Evolutionary conservation across 2,113 vertebrate genomes (phyloP), one percentile per base, ranked within the genome.

Genomic region (Proterorhinus semilunaris): DNA sequence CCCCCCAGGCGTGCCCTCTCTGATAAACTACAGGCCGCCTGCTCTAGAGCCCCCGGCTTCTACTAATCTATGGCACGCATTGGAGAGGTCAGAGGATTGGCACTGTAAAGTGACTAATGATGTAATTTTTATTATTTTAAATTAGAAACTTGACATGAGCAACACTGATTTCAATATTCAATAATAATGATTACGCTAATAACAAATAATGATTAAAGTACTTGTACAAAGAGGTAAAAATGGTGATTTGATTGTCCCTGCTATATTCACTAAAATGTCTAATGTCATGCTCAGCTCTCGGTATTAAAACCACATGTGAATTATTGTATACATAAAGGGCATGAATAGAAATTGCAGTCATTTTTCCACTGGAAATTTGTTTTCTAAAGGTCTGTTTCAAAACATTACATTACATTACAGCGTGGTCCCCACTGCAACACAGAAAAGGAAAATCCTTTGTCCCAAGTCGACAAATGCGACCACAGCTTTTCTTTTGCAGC

Each of bases 391-490:
- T 36, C 77, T 80, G 66, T 71, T 58, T 77, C 47, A 77, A 70
- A 13, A 48, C 59, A 77, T 36, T 58, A 21, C 21, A 78, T 65
- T 75, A 88, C 83, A 83, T 69, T 85, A 88, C 53, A 53, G 63
- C 70, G 50, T 62, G 47, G 7, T 65, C 70, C 53, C 62, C 55
- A 74, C 81, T 86, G 80, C 78, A 74, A 85, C 46, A 47, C 27
- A 86, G 69, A 61, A 72, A 85, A 79, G 82, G 74, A 68, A 72
- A 72, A 61, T 84, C 61, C 79, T 88, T 82, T 84, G 75, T 88
- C 81, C 79, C 84, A 75, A 68, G 65, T 74, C 74, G 65, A 67
- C 62, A 61, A 61, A 61, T 61, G 36, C 75, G 67, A 84, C 79
- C 79, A 68, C 81, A 75, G 82, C 51, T 15, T 58, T 36, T 66